Percentiles rank a stretch among this genome's conserved stretches.
Evolutionary conservation across 2,888 invertebrate species (phyloP).

Genomic region (Pollenia angustigena): DNA sequence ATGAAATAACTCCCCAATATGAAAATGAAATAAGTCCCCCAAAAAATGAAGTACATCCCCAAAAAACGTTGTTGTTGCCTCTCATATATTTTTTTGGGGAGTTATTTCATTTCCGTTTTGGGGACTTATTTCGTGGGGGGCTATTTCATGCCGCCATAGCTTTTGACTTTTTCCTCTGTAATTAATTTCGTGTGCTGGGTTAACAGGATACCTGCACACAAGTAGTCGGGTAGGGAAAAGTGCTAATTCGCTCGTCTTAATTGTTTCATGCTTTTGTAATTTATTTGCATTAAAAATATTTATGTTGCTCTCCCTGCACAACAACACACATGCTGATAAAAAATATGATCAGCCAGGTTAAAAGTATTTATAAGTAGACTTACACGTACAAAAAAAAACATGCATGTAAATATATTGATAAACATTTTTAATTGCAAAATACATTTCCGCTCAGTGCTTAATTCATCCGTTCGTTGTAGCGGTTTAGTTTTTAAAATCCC

Average conservation of each 20-base stretch:
- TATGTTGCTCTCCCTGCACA: not conserved
- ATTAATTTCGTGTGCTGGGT: too few relatives aligned
- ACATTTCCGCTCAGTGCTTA: constrained; percentile 63
- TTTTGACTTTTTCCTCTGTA: too few relatives aligned
- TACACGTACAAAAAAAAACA: not conserved
- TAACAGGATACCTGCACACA: not conserved
- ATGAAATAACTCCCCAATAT: too few relatives aligned
- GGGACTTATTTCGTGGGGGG: too few relatives aligned
- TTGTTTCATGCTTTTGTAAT: constrained; percentile 21
- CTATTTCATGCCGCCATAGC: too few relatives aligned
- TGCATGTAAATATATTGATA: constrained; percentile 17
- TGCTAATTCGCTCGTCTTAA: constrained; percentile 41
- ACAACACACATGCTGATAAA: not conserved
- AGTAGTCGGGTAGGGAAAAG: not conserved
- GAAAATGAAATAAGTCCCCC: too few relatives aligned
- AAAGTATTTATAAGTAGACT: constrained; percentile 41
- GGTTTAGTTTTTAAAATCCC: constrained; percentile 38
- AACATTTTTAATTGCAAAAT: constrained; percentile 36
- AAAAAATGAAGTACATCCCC: too few relatives aligned
- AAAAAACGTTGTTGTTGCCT: too few relatives aligned
- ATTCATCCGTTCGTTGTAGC: constrained; percentile 64
- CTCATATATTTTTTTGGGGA: too few relatives aligned
- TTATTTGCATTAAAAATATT: constrained; percentile 46
- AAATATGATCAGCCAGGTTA: constrained; percentile 41
- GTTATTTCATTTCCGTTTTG: too few relatives aligned